Evolutionary conservation across 2,797 vertebrate genomes (phyloP).

Genomic region (Pseudomugil gertrudae): DNA sequence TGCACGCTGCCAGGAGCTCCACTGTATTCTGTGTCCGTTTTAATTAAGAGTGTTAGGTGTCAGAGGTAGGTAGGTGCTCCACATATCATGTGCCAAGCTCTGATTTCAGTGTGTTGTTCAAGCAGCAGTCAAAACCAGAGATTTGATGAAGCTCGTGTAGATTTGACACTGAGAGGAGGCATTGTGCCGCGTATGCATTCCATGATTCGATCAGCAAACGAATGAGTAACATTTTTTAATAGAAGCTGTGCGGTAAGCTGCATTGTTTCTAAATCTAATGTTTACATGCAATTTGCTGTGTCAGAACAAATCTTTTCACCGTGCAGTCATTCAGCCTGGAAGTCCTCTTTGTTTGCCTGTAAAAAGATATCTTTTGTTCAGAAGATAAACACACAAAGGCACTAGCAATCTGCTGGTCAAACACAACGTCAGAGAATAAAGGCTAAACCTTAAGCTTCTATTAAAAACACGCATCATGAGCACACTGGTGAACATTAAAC

Average conservation of each 20-base stretch:
- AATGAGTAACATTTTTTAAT: neutral
- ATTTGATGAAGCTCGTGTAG: slow-evolving; percentile 46
- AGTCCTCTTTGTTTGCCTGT: slow-evolving; percentile 42
- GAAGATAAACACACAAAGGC: slow-evolving; percentile 37
- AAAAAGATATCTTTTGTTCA: slow-evolving; percentile 32
- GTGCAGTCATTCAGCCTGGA: slow-evolving; percentile 29
- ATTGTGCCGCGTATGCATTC: neutral
- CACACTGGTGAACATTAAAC: slow-evolving; percentile 6
- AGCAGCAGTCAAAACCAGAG: slow-evolving; percentile 52
- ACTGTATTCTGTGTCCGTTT: slow-evolving; percentile 70
- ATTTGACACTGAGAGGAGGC: neutral
- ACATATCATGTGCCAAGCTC: slow-evolving; percentile 62
- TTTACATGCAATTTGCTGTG: slow-evolving; percentile 16
- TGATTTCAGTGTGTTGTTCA: slow-evolving; percentile 65
- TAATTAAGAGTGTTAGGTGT: slow-evolving; percentile 76
- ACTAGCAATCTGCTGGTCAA: neutral
- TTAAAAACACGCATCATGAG: slow-evolving; percentile 41
- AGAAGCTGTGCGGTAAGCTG: neutral
- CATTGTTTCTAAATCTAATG: neutral
- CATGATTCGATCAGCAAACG: neutral
- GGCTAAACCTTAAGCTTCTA: slow-evolving; percentile 33
- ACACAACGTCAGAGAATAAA: slow-evolving; percentile 10
- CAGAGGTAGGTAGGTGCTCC: slow-evolving; percentile 39
- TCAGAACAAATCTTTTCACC: slow-evolving; percentile 32
- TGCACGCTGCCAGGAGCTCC: slow-evolving; percentile 12